These are phyloP conservation scores for Chrysotoxum bicinctum DNA, from an alignment of 2,888 invertebrate species.

Conservation along the genomic window DNA sequence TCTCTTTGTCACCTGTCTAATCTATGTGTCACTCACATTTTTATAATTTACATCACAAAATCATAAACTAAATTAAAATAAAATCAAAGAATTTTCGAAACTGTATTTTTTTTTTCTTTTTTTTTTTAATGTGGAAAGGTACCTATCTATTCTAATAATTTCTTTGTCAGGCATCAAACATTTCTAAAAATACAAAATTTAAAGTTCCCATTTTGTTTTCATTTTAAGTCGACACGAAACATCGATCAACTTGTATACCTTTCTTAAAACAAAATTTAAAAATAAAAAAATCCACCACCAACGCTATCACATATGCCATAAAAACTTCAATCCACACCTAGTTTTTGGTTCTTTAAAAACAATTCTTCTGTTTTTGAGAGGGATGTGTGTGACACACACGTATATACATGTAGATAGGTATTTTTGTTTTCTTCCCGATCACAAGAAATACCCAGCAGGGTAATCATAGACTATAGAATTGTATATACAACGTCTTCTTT, in stretches of 20 bases:
- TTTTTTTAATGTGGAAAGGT: background rate
- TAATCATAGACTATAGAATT: background rate
- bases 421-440: background rate
- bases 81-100: conserved; percentile 10
- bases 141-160: conserved; percentile 5
- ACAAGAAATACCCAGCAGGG: background rate
- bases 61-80: background rate
- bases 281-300: conserved; percentile 35
- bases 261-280: background rate
- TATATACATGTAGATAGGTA: too few species aligned
- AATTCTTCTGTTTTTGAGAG: conserved; percentile 21
- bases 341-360: conserved; percentile 13
- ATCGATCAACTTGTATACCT: conserved; percentile 34
- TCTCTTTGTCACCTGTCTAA: background rate
- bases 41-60: background rate
- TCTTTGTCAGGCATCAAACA: conserved; percentile 41
- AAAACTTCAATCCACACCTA: conserved; percentile 51
- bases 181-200: conserved; percentile 54
- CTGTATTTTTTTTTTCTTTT: background rate
- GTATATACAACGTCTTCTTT: conserved; percentile 32
- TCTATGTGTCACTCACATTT: conserved; percentile 1
- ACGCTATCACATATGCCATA: conserved; percentile 23
- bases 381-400: conserved; percentile 37
- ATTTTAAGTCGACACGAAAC: conserved; percentile 25
- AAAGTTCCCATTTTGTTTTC: conserved; percentile 37